Conservation (phyloP, 1,140 invertebrate genomes). For the Maconellicoccus hirsutus region DNA sequence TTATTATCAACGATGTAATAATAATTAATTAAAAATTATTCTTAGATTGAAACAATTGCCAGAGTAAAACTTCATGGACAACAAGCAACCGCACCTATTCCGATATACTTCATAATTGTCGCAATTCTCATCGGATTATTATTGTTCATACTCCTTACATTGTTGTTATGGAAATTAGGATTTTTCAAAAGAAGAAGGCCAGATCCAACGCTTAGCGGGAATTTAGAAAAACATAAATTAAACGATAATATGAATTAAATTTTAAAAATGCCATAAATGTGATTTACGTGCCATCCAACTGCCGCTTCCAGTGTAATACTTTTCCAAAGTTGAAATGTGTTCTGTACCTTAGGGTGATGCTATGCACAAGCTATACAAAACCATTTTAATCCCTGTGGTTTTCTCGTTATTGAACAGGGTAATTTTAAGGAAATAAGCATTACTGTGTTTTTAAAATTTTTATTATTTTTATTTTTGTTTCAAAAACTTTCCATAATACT, state of each 20-base stretch:
- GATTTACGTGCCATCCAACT: neutral
- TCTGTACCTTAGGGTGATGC: too few species aligned
- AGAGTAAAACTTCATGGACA: slow-evolving; percentile 62
- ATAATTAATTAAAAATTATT: too few species aligned
- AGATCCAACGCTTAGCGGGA: slow-evolving; percentile 68
- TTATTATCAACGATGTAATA: too few species aligned
- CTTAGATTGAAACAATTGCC: slow-evolving; percentile 69
- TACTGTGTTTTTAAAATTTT: too few species aligned
- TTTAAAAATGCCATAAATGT: neutral
- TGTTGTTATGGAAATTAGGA: slow-evolving; percentile 68
- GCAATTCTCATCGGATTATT: slow-evolving; percentile 66
- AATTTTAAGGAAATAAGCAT: too few species aligned
- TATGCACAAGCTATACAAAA: too few species aligned
- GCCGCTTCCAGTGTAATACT: neutral
- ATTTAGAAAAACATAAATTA: slow-evolving; percentile 62
- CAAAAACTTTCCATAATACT: too few species aligned
- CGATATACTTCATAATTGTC: slow-evolving; percentile 71
- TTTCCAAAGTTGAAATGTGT: neutral
- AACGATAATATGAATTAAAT: slow-evolving; percentile 40
- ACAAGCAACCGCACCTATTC: slow-evolving; percentile 50
- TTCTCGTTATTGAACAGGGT: too few species aligned
- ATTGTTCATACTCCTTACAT: slow-evolving; percentile 60
- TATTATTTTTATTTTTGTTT: too few species aligned
- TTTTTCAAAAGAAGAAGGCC: slow-evolving; percentile 74
- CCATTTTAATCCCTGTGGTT: too few species aligned